Base-by-base conservation (phyloP, 1,140 invertebrate genomes). In the Agrilus planipennis region DNA sequence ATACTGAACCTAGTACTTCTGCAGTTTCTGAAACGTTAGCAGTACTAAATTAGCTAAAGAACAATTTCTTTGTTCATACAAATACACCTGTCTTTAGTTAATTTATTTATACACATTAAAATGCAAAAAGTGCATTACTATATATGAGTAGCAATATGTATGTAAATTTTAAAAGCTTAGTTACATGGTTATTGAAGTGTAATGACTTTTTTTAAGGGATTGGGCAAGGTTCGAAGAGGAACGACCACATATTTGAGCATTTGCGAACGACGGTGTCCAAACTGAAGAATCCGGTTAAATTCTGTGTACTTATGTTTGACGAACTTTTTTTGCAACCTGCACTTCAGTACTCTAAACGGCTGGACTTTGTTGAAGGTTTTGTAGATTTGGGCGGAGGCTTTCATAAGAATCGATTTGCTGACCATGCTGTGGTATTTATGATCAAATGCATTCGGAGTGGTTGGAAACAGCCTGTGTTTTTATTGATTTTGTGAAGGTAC, bases 371-470 rank as follows among this genome's bases (percentile, higher is more conserved):
- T 9, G 23, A 44, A 11, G 53, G 53, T 12, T 46, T 49, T 17
- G 48, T 49, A 37, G 46, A 56, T 34, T 52, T 41, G 41, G 50
- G 46, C 16, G 11, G 20, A 3, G 9, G 12, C 6, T 34, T 19
- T 7, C 11, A 41, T n/a, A 46, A 14, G 17, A 1, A 14, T 0
- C 25, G 39, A 14, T 43, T 51, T 37, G 47, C 52, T 11, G 39
- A 56, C 28, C 50, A 56, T 34, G 52, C 44, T 12, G 11, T 52
- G 14, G 44, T 50, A 3, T 53, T 56, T 30, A 47, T 52, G 45
- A 14, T 51, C 2, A 28, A 39, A 18, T 46, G 47, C 2, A 41
- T 54, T 15, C 20, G 36, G n/a, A 11, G 27, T 2, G 32, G 25
- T 10, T 35, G 29, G 29, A 31, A 31, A 12, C 14, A 35, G 34